phyloP scores from a whole-genome alignment of 2,113 vertebrate genomes.

The Xiphias gladius region DNA sequence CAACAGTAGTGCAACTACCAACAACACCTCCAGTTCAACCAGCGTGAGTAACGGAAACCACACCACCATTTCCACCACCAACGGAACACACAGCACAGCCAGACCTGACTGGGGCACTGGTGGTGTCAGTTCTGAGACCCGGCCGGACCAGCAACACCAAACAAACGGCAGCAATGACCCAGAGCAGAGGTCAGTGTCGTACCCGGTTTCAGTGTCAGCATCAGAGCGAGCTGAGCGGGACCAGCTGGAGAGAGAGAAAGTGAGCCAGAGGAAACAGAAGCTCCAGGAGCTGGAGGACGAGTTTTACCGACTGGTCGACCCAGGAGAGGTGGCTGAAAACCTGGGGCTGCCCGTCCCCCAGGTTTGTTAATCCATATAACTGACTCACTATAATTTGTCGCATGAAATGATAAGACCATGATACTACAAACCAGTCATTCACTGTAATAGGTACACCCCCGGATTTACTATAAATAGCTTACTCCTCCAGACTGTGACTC shows the following conservation, averaged over 20 bases:
- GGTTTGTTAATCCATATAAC: slow-evolving; percentile 45
- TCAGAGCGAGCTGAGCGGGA: slow-evolving; percentile 82
- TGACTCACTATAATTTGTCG: not conserved
- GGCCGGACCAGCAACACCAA: slow-evolving; percentile 69
- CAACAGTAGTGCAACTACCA: slow-evolving; percentile 5
- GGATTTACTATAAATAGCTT: not conserved
- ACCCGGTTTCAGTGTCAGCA: slow-evolving; percentile 58
- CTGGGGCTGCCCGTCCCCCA: slow-evolving; percentile 86
- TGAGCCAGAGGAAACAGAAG: slow-evolving; percentile 94
- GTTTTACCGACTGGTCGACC: slow-evolving; percentile 94
- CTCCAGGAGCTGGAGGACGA: slow-evolving; percentile 96
- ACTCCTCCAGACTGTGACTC: slow-evolving; percentile 22
- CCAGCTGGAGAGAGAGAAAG: slow-evolving; percentile 91
- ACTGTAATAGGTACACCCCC: not conserved
- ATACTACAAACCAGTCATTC: not conserved
- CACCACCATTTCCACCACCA: slow-evolving; percentile 20
- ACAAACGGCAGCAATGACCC: slow-evolving; percentile 32
- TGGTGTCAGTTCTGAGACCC: slow-evolving; percentile 11
- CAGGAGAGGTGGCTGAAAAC: slow-evolving; percentile 90
- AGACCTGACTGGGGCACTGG: slow-evolving; percentile 37
- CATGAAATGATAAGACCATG: not conserved
- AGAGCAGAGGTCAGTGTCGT: slow-evolving; percentile 65
- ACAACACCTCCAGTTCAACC: slow-evolving; percentile 28
- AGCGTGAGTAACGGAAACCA: slow-evolving; percentile 53
- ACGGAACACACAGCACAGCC: slow-evolving; percentile 28